Conservation (phyloP, 2,797 vertebrate genomes). For the Alfaro cultratus region DNA sequence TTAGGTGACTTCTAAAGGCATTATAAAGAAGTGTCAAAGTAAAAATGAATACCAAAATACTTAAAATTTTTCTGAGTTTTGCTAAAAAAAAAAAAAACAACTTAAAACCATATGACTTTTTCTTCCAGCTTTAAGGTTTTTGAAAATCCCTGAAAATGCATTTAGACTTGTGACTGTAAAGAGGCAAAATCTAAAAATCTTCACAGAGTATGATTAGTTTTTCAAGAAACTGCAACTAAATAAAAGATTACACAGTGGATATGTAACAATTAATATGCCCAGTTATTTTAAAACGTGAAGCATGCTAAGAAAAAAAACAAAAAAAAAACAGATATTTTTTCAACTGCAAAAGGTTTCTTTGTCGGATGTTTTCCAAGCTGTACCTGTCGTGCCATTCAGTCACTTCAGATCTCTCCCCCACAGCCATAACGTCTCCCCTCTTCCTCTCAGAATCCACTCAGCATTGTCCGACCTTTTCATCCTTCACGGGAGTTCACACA, state of each 20-base stretch:
- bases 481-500: slow-evolving; percentile 82
- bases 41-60: not conserved
- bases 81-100: not conserved
- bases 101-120: not conserved
- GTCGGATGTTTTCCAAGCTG: slow-evolving; percentile 83
- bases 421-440: slow-evolving; percentile 71
- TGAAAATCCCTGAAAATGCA: not conserved
- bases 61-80: not conserved
- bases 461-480: slow-evolving; percentile 82
- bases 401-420: slow-evolving; percentile 85
- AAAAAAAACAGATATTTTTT: slow-evolving; percentile 71
- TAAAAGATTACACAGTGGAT: not conserved
- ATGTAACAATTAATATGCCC: not conserved
- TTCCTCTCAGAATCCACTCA: slow-evolving; percentile 83
- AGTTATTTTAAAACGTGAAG: slow-evolving; percentile 8
- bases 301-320: slow-evolving; percentile 68
- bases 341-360: slow-evolving; percentile 84
- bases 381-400: slow-evolving; percentile 92
- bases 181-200: not conserved
- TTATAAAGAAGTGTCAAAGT: not conserved
- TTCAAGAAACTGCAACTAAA: not conserved
- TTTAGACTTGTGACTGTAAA: not conserved
- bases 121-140: not conserved
- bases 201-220: not conserved
- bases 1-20: not conserved